Conservation (phyloP, 2,113 vertebrate genomes). For the Myocastor coypus region DNA sequence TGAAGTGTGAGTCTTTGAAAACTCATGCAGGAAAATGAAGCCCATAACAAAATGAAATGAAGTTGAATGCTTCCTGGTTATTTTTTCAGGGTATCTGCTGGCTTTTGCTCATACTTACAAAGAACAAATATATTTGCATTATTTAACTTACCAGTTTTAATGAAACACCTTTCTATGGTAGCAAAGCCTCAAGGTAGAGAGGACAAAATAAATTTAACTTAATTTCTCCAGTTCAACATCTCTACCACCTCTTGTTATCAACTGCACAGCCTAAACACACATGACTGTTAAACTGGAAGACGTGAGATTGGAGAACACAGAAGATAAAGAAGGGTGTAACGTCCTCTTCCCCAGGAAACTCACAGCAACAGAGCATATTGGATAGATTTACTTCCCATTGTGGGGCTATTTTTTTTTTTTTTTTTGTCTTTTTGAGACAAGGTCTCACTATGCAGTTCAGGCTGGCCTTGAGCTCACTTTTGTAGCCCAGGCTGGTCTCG, state of each 20-base stretch:
- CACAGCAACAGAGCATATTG: background rate
- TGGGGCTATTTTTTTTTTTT: background rate
- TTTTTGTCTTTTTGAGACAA: too few species aligned
- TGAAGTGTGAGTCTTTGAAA: background rate
- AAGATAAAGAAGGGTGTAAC: background rate
- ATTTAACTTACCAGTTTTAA: constrained; percentile 48
- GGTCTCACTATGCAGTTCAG: too few species aligned
- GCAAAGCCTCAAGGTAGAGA: background rate
- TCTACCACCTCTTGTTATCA: rapidly evolving
- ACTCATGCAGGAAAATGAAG: background rate
- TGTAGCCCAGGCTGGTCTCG: too few species aligned
- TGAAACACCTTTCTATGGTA: background rate
- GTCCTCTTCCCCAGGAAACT: background rate
- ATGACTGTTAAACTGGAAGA: background rate
- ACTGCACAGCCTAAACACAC: too few species aligned
- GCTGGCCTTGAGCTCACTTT: too few species aligned
- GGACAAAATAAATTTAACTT: background rate
- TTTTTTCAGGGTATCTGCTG: background rate
- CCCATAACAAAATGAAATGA: background rate
- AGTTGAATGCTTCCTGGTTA: background rate
- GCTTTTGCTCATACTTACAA: background rate
- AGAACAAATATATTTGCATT: background rate
- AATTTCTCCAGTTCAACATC: background rate
- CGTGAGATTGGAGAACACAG: background rate
- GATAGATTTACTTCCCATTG: background rate